These are phyloP conservation scores for Dipus sagitta DNA, from an alignment of 2,797 vertebrate genomes.

Conservation along the genomic window DNA sequence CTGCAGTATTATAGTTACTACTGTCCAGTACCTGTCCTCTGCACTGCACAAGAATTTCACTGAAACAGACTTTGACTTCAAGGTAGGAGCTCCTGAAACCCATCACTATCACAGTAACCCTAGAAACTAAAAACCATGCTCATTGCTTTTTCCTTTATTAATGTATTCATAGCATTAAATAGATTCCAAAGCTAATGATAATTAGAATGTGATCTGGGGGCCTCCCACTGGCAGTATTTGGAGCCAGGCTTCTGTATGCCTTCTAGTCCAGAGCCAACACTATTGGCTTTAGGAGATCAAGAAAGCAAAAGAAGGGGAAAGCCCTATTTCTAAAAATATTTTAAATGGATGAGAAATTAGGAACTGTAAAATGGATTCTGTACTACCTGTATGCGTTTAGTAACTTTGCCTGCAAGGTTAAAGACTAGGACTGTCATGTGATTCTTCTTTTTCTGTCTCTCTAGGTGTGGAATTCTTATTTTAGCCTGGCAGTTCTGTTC, in stretches of 20 bases:
- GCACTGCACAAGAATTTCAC: slow-evolving; percentile 99
- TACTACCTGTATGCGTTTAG: slow-evolving; percentile 50
- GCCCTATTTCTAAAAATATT: slow-evolving; percentile 38
- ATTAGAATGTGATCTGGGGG: slow-evolving; percentile 18
- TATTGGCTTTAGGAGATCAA: slow-evolving; percentile 58
- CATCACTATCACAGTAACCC: slow-evolving; percentile 1
- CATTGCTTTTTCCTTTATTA: slow-evolving; percentile 47
- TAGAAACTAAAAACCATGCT: slow-evolving; percentile 30
- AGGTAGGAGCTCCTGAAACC: slow-evolving; percentile 89
- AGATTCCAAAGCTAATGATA: slow-evolving; percentile 14
- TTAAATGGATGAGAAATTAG: neutral
- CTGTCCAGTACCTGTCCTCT: slow-evolving; percentile 97
- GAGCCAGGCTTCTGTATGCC: slow-evolving; percentile 7
- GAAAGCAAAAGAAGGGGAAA: neutral
- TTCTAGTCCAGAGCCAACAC: slow-evolving; percentile 48
- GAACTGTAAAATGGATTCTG: slow-evolving; percentile 54
- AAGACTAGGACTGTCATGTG: slow-evolving; percentile 30
- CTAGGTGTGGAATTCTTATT: slow-evolving; percentile 99
- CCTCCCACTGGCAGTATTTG: neutral
- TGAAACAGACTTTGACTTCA: slow-evolving; percentile 98
- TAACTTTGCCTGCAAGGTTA: slow-evolving; percentile 59
- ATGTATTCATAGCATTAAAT: slow-evolving; percentile 33
- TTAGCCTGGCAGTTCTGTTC: slow-evolving; percentile 97
- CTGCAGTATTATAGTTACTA: slow-evolving; percentile 97
- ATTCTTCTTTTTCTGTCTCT: slow-evolving; percentile 74